phyloP scores from a whole-genome alignment of 2,113 vertebrate species.

The Platysternon megacephalum region DNA sequence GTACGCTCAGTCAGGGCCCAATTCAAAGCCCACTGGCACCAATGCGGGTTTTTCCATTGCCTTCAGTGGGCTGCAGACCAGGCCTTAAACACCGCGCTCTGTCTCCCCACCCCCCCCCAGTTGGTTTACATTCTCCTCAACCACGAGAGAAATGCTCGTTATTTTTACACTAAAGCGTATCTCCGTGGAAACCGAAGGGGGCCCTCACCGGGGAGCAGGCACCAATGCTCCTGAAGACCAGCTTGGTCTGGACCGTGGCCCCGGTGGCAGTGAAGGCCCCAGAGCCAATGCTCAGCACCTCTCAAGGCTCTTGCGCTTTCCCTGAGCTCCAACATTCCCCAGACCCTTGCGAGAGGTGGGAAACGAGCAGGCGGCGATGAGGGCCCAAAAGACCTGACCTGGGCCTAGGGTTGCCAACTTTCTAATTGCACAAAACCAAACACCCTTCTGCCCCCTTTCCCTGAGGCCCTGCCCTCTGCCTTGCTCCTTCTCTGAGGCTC shows the following conservation, averaged over 20 bases:
- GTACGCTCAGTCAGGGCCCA: background rate
- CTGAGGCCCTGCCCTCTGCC: no score
- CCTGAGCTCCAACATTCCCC: background rate
- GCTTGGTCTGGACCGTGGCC: background rate
- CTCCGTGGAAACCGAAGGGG: background rate
- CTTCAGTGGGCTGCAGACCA: background rate
- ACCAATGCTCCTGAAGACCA: background rate
- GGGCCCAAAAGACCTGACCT: background rate
- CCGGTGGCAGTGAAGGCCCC: background rate
- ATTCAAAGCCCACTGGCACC: background rate
- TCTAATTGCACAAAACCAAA: no score
- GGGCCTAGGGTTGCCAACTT: no score
- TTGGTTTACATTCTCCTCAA: background rate
- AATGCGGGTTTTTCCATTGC: background rate
- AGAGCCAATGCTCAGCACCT: background rate
- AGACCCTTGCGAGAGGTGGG: background rate
- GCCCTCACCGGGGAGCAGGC: background rate
- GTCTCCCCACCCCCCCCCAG: rapidly evolving
- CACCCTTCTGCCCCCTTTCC: no score
- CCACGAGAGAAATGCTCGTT: background rate
- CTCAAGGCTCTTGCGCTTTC: background rate
- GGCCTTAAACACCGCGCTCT: no score
- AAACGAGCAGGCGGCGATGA: background rate
- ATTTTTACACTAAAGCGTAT: background rate
- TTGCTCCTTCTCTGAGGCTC: no score